phyloP scores from a whole-genome alignment of 2,113 vertebrate genomes.

The Dasypus novemcinctus region DNA sequence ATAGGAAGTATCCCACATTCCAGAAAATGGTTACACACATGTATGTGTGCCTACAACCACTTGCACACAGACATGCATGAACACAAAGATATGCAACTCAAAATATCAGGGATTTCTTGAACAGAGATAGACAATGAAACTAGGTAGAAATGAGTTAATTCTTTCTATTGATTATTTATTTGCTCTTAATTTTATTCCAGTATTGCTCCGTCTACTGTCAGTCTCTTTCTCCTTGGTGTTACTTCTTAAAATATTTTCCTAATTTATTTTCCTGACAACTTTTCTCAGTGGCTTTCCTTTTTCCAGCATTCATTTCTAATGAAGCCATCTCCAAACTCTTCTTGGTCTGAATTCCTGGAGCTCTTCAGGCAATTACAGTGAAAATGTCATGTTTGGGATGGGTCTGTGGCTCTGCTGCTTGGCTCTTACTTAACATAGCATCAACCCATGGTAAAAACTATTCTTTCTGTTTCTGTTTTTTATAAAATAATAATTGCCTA shows the following conservation, averaged over 20 bases:
- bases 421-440: not conserved
- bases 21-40: not conserved
- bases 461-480: not conserved
- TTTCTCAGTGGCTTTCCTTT: not conserved
- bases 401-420: not conserved
- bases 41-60: not conserved
- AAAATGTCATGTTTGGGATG: not conserved
- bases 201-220: not conserved
- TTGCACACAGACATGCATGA: not conserved
- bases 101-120: not conserved
- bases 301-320: not conserved
- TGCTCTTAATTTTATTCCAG: not conserved
- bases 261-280: not conserved
- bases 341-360: not conserved
- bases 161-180: not conserved
- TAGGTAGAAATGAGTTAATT: not conserved
- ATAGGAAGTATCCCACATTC: not conserved
- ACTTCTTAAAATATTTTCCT: constrained; percentile 28
- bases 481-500: not conserved
- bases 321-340: not conserved
- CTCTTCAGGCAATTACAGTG: not conserved
- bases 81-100: not conserved
- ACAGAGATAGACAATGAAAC: not conserved
- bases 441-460: not conserved
- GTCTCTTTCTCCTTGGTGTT: not conserved